Percentiles rank a stretch among this genome's conserved stretches.
phyloP scores from a whole-genome alignment of 1,140 invertebrate species.

The Drosophila kurseongensis region DNA sequence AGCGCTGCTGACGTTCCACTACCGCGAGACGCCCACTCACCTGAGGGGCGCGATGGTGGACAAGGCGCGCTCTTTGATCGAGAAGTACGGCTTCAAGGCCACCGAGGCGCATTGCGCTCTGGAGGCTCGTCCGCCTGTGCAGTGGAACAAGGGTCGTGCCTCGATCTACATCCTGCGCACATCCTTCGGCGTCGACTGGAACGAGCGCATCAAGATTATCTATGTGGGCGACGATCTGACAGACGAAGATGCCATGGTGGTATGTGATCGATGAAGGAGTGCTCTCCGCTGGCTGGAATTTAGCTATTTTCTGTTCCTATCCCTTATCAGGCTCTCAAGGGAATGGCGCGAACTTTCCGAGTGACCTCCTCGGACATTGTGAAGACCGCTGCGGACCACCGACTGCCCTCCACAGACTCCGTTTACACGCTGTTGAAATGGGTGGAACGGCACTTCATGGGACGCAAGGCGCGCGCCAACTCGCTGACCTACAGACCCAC shows the following conservation, averaged over 20 bases:
- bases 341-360: constrained; percentile 95
- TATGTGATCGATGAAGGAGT: constrained; percentile 83
- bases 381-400: constrained; percentile 93
- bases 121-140: constrained; percentile 94
- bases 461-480: constrained; percentile 89
- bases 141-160: constrained; percentile 95
- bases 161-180: constrained; percentile 95
- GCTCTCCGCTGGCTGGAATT: background rate
- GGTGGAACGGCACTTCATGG: constrained; percentile 93
- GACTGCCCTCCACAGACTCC: constrained; percentile 94
- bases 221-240: constrained; percentile 96
- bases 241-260: constrained; percentile 96
- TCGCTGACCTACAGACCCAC: constrained; percentile 87
- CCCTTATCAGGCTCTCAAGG: constrained; percentile 89
- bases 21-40: constrained; percentile 91
- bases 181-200: constrained; percentile 96
- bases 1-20: constrained; percentile 94
- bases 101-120: constrained; percentile 92
- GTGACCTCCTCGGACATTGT: constrained; percentile 93
- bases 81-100: constrained; percentile 90
- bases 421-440: constrained; percentile 95
- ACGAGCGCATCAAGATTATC: constrained; percentile 94
- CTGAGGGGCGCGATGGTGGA: constrained; percentile 88
- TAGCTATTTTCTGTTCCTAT: background rate
- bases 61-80: constrained; percentile 90